Conservation (phyloP, 2,797 vertebrate genomes). For the Macropus fuliginosus region DNA sequence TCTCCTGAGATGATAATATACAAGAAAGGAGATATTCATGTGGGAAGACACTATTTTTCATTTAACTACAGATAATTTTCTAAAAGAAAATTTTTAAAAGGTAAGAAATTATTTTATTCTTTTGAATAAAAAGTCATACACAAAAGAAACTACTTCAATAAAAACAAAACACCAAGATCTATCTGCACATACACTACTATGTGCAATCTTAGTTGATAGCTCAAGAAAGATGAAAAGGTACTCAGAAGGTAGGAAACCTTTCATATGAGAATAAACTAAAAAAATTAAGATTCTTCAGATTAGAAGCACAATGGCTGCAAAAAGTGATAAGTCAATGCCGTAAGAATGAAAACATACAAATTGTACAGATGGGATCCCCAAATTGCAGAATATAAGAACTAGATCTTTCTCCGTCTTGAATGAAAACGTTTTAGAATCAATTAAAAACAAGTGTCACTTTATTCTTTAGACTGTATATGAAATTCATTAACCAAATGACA, state of each 20-base stretch:
- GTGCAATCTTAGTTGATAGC: slow-evolving; percentile 15
- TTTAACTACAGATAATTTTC: slow-evolving; percentile 26
- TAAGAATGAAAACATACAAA: slow-evolving; percentile 50
- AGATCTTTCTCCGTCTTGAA: slow-evolving; percentile 43
- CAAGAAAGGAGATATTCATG: neutral
- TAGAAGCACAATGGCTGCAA: slow-evolving; percentile 34
- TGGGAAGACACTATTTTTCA: slow-evolving; percentile 20
- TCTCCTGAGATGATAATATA: too few relatives aligned
- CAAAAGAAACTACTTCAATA: slow-evolving; percentile 34
- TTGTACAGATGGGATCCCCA: slow-evolving; percentile 10
- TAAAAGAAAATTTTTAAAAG: slow-evolving; percentile 34
- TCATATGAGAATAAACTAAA: neutral
- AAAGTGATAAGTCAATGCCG: slow-evolving; percentile 23
- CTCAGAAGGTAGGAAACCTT: neutral
- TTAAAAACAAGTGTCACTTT: neutral
- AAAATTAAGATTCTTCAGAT: slow-evolving; percentile 17
- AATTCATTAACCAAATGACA: slow-evolving; percentile 38
- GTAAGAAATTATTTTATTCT: neutral
- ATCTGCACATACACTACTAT: slow-evolving; percentile 28
- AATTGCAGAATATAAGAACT: slow-evolving; percentile 17
- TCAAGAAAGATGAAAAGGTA: neutral
- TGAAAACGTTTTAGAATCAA: slow-evolving; percentile 31
- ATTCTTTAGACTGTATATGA: neutral
- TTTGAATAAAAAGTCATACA: neutral
- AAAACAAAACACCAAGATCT: slow-evolving; percentile 52